A percentile compares a stretch with the other conserved stretches of the same genome.
Conservation (phyloP, 2,797 vertebrate species). For the Argyrosomus regius region DNA sequence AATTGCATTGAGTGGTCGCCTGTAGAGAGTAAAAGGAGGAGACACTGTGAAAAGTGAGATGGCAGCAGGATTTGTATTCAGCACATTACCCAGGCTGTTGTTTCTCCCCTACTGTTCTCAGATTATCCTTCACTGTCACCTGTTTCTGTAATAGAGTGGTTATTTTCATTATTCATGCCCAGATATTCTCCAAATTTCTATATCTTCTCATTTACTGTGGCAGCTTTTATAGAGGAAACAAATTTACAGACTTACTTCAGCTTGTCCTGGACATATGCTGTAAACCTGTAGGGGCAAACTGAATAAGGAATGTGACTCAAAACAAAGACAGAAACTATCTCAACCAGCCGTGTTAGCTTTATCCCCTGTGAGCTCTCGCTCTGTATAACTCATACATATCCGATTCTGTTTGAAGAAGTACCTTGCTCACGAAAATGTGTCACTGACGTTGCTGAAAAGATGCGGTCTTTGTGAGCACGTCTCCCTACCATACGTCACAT, state of each 20-base stretch:
- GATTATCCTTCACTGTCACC: slow-evolving; percentile 7
- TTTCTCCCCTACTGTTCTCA: neutral
- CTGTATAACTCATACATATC: neutral
- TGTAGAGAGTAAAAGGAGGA: slow-evolving; percentile 1
- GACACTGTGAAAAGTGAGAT: slow-evolving; percentile 23
- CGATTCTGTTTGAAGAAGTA: neutral
- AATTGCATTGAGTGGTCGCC: slow-evolving; percentile 1
- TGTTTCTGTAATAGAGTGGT: slow-evolving; percentile 12
- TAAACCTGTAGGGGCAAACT: neutral
- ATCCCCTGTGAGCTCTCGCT: neutral
- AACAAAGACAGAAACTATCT: slow-evolving; percentile 3
- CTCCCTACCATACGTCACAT: neutral
- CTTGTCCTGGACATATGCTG: neutral
- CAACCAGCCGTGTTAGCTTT: neutral
- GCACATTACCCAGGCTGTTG: slow-evolving; percentile 18
- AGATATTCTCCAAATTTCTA: neutral
- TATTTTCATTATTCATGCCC: slow-evolving; percentile 7
- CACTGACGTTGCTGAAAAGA: slow-evolving; percentile 3
- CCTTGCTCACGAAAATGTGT: neutral
- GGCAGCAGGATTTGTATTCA: slow-evolving; percentile 36
- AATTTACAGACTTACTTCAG: neutral
- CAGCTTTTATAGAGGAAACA: neutral
- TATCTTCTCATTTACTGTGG: neutral
- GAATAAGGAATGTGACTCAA: neutral
- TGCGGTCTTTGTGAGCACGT: neutral